Percentiles rank a stretch among this genome's conserved stretches.
phyloP scores from a whole-genome alignment of 2,113 vertebrate genomes.

The Leptobrachium ailaonicum region DNA sequence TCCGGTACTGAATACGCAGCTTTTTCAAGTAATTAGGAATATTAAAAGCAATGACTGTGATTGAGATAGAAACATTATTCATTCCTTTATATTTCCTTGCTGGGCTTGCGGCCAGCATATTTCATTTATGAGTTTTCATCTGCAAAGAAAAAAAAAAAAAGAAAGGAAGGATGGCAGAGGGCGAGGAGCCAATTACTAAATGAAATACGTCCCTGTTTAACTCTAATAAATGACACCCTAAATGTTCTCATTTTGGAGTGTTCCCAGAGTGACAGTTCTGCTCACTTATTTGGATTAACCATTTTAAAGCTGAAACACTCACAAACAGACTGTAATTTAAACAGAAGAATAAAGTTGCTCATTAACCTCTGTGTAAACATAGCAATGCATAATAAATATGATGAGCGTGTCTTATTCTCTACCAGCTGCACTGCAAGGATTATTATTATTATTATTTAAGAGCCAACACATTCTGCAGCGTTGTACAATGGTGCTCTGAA shows the following conservation, averaged over 20 bases:
- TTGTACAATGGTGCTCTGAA: too few species aligned
- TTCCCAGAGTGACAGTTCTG: slow-evolving; percentile 42
- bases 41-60: slow-evolving; percentile 89
- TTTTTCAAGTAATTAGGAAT: slow-evolving; percentile 88
- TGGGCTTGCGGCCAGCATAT: slow-evolving; percentile 90
- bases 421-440: too few species aligned
- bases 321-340: not conserved
- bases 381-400: too few species aligned
- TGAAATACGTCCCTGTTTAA: slow-evolving; percentile 92
- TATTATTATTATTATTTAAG: too few species aligned
- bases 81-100: slow-evolving; percentile 92
- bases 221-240: slow-evolving; percentile 84
- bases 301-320: not conserved
- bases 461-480: too few species aligned
- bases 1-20: slow-evolving; percentile 72
- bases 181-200: slow-evolving; percentile 96
- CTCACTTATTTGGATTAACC: slow-evolving; percentile 39
- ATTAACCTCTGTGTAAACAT: too few species aligned
- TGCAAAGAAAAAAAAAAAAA: slow-evolving; percentile 59
- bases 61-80: slow-evolving; percentile 96
- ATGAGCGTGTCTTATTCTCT: too few species aligned
- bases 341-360: too few species aligned
- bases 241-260: slow-evolving; percentile 51
- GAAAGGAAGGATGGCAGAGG: slow-evolving; percentile 55
- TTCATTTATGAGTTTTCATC: slow-evolving; percentile 96